phyloP scores from a whole-genome alignment of 2,797 vertebrate species.

The Nannoperca australis region DNA sequence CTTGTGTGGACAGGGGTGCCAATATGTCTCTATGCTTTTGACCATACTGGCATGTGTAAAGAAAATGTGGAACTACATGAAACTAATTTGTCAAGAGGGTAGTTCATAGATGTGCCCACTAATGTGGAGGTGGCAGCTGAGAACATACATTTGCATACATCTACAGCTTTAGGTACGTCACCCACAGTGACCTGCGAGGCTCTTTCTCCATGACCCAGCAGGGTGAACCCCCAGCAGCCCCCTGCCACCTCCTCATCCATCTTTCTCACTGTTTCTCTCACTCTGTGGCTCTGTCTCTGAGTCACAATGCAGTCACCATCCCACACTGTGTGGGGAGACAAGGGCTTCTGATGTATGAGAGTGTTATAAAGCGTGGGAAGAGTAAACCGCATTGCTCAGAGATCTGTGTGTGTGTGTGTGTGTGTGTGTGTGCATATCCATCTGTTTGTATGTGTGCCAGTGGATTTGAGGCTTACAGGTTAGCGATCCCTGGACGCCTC shows the following conservation, averaged over 20 bases:
- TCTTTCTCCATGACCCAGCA: slow-evolving; percentile 40
- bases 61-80: background rate
- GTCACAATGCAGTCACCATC: slow-evolving; percentile 82
- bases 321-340: slow-evolving; percentile 83
- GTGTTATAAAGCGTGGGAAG: slow-evolving; percentile 80
- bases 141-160: slow-evolving; percentile 11
- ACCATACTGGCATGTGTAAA: background rate
- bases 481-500: slow-evolving; percentile 64
- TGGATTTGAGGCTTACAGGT: slow-evolving; percentile 54
- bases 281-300: slow-evolving; percentile 71
- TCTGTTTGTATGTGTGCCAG: slow-evolving; percentile 48
- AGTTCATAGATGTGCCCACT: background rate
- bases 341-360: slow-evolving; percentile 80
- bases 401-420: slow-evolving; percentile 50
- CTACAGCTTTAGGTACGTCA: slow-evolving; percentile 18
- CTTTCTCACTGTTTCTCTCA: slow-evolving; percentile 48
- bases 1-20: background rate
- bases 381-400: slow-evolving; percentile 73
- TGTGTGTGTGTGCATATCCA: slow-evolving; percentile 18
- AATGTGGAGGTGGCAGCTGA: slow-evolving; percentile 17
- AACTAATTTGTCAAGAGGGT: background rate
- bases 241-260: slow-evolving; percentile 56
- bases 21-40: background rate
- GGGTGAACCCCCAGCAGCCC: slow-evolving; percentile 44
- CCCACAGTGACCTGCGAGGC: slow-evolving; percentile 42